These are phyloP conservation scores for Xanthorhoe designata DNA, from an alignment of 2,888 invertebrate species.

Conservation along the genomic window DNA sequence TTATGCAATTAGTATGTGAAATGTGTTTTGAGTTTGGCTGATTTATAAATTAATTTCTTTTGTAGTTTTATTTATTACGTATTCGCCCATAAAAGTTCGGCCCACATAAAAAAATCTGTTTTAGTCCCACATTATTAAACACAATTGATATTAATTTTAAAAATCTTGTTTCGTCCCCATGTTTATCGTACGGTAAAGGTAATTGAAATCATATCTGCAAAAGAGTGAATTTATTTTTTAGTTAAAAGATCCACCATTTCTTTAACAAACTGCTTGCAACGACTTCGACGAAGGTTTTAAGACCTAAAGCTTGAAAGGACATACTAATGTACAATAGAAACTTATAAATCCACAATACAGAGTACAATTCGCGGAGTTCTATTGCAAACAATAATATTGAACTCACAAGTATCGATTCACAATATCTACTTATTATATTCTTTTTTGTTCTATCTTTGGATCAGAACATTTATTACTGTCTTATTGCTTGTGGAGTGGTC, in stretches of 20 bases:
- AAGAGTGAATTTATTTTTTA: too few relatives aligned
- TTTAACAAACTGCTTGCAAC: neutral
- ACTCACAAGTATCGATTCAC: constrained; percentile 72
- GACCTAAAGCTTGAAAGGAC: constrained; percentile 46
- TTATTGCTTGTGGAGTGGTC: constrained; percentile 82
- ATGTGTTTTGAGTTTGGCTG: neutral
- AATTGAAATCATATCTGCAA: neutral
- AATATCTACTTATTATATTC: constrained; percentile 81
- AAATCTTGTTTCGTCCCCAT: too few relatives aligned
- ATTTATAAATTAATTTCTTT: neutral
- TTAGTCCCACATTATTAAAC: too few relatives aligned
- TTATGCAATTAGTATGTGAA: neutral
- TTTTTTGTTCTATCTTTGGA: constrained; percentile 78
- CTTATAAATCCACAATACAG: constrained; percentile 59
- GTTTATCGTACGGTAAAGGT: too few relatives aligned
- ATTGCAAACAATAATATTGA: constrained; percentile 72
- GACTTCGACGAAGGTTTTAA: constrained; percentile 33
- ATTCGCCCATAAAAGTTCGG: too few relatives aligned
- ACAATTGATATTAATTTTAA: too few relatives aligned
- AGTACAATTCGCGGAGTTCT: constrained; percentile 56
- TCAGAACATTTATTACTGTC: constrained; percentile 84
- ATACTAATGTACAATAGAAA: constrained; percentile 49
- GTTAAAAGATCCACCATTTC: too few relatives aligned
- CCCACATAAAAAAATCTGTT: too few relatives aligned
- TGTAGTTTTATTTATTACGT: too few relatives aligned